phyloP scores from a whole-genome alignment of 2,113 vertebrate genomes.

The Laterallus jamaicensis region DNA sequence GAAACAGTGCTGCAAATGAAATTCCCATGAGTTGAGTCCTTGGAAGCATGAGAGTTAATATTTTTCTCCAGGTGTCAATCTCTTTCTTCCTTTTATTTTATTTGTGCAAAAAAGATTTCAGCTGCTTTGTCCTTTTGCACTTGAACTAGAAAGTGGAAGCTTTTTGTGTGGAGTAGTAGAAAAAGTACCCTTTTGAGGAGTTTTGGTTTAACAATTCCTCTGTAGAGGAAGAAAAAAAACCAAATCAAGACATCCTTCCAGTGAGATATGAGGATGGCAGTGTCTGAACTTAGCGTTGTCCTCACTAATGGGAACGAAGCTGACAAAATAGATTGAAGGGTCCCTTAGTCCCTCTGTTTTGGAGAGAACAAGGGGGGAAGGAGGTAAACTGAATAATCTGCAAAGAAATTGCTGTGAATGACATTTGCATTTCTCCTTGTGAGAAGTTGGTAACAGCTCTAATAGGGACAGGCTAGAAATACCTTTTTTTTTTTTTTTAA shows the following conservation, averaged over 20 bases:
- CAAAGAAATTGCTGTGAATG: neutral
- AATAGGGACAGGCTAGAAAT: neutral
- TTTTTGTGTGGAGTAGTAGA: neutral
- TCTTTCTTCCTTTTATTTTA: slow-evolving; percentile 46
- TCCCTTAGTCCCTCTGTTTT: neutral
- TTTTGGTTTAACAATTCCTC: slow-evolving; percentile 31
- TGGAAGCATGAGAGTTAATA: slow-evolving; percentile 25
- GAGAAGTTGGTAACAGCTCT: neutral
- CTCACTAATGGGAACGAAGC: neutral
- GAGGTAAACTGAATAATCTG: neutral
- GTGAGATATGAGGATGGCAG: neutral
- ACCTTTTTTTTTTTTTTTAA: neutral
- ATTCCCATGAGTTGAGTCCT: neutral
- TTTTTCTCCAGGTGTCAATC: slow-evolving; percentile 20
- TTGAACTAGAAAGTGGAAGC: slow-evolving; percentile 34
- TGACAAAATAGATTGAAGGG: neutral
- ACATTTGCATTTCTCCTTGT: slow-evolving; percentile 2
- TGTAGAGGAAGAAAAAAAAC: neutral
- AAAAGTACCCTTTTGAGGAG: neutral
- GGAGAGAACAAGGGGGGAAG: neutral
- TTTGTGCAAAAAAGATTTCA: slow-evolving; percentile 10
- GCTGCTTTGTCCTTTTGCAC: slow-evolving; percentile 45
- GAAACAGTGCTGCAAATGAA: neutral
- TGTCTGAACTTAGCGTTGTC: neutral
- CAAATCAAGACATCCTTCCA: neutral